Evolutionary conservation across 2,797 vertebrate species (phyloP).

Genomic region (Gadopsis bispinosus): DNA sequence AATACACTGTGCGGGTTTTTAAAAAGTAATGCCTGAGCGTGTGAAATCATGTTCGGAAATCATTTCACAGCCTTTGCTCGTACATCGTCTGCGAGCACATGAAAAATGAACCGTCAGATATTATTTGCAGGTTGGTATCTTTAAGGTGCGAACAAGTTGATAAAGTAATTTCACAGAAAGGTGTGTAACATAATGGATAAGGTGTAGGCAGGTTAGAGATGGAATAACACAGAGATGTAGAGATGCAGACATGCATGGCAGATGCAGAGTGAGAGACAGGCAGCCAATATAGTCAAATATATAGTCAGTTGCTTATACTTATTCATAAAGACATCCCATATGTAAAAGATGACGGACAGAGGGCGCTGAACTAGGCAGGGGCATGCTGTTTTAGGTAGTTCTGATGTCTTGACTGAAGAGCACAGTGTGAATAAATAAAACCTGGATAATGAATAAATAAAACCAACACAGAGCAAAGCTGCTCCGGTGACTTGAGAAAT

Average conservation of each 20-base stretch:
- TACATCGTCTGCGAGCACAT: neutral
- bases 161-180: neutral
- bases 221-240: neutral
- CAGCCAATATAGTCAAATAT: neutral
- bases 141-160: neutral
- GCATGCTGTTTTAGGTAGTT: slow-evolving; percentile 4
- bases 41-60: slow-evolving; percentile 6
- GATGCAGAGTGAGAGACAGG: neutral
- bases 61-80: neutral
- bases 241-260: neutral
- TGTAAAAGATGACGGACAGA: slow-evolving; percentile 1
- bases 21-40: neutral
- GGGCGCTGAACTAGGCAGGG: slow-evolving; percentile 11
- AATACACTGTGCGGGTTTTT: neutral
- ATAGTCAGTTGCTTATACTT: neutral
- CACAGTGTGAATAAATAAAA: slow-evolving; percentile 58
- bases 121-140: neutral
- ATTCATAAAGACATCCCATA: neutral
- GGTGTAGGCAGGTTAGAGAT: neutral
- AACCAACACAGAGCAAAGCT: slow-evolving; percentile 20
- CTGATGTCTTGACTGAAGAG: slow-evolving; percentile 44
- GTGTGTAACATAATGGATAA: neutral
- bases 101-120: neutral
- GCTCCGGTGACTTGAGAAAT: slow-evolving; percentile 31
- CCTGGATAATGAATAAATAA: slow-evolving; percentile 59